Base-by-base conservation (phyloP, 1,140 invertebrate species). In the Zophobas morio region DNA sequence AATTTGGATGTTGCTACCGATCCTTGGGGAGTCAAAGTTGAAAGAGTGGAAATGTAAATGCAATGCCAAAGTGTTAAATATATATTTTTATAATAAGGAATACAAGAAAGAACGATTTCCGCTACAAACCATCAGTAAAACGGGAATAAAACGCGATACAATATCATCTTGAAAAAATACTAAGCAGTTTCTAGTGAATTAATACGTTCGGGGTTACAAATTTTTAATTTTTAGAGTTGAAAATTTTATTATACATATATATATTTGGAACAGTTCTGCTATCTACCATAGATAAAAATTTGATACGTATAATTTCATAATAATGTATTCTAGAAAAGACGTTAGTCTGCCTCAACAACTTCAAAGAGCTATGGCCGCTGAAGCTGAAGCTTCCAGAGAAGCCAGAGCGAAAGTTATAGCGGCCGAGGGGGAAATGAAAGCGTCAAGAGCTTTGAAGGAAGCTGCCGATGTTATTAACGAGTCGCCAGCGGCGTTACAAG, bases 21-120 rank as follows among this genome's bases (percentile, higher is more conserved):
- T 82, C 95, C 95, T 46, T 98, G 97, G 97, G 97, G 97, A n/a
- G 96, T 98, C 8, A 97, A 98, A 89, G 96, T 99, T 0, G 96
- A 98, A 86, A 90, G 96, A 80, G 96, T 99, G 36, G 96, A 98
- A 91, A 96, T 98, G 95, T 97, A 88, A 51, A 4, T 3, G 6
- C 42, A 46, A 0, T 46, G 42, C 20, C 20, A 20, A 20, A 20
- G 20, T 0, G 20, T 20, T 20, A 20, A 20, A 20, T 20, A 20
- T 20, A 20, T 20, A 20, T 20, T 20, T 20, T 20, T 20, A 20
- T 20, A 20, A 20, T 20, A 20, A 20, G 20, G 20, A 20, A 20
- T 20, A 20, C 20, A 20, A 20, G 20, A 20, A 20, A 20, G 20
- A 20, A 20, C 20, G 20, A 20, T 20, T 20, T 20, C 20, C 20